These are phyloP conservation scores for Epirrita christyi DNA, from an alignment of 2,888 invertebrate genomes.

Conservation along the genomic window DNA sequence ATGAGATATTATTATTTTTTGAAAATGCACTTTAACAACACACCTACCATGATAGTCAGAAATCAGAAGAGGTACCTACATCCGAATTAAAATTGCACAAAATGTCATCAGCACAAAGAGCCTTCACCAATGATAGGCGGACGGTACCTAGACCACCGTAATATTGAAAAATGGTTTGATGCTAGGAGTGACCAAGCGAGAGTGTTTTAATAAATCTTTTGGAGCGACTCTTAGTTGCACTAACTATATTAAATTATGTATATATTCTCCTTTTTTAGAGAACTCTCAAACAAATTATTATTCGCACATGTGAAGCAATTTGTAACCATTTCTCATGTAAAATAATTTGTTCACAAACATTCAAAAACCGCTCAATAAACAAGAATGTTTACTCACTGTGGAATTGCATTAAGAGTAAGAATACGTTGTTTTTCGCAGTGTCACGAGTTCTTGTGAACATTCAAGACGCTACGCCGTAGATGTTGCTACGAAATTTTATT, in stretches of 20 bases:
- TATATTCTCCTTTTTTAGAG: too few relatives aligned
- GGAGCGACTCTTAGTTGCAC: too few relatives aligned
- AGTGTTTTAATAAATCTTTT: too few relatives aligned
- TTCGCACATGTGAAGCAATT: background rate
- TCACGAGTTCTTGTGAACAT: background rate
- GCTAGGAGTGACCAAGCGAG: too few relatives aligned
- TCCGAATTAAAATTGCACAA: too few relatives aligned
- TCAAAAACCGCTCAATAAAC: conserved; percentile 7
- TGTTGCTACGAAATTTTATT: background rate
- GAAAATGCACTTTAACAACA: background rate
- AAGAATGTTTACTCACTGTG: conserved; percentile 4
- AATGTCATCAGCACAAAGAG: too few relatives aligned
- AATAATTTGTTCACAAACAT: conserved; percentile 10
- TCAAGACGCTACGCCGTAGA: conserved; percentile 5
- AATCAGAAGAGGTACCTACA: too few relatives aligned
- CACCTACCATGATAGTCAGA: too few relatives aligned
- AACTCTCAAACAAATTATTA: background rate
- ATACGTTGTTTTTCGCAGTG: conserved; percentile 6
- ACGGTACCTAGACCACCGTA: too few relatives aligned
- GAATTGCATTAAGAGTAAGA: conserved; percentile 8
- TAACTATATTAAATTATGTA: too few relatives aligned
- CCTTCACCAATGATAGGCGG: too few relatives aligned
- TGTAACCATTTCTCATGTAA: background rate
- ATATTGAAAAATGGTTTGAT: too few relatives aligned
- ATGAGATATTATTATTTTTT: background rate